A percentile compares a stretch with the other conserved stretches of the same genome.
These are phyloP conservation scores for Mimas tiliae DNA, from an alignment of 2,888 invertebrate species.

Conservation along the genomic window DNA sequence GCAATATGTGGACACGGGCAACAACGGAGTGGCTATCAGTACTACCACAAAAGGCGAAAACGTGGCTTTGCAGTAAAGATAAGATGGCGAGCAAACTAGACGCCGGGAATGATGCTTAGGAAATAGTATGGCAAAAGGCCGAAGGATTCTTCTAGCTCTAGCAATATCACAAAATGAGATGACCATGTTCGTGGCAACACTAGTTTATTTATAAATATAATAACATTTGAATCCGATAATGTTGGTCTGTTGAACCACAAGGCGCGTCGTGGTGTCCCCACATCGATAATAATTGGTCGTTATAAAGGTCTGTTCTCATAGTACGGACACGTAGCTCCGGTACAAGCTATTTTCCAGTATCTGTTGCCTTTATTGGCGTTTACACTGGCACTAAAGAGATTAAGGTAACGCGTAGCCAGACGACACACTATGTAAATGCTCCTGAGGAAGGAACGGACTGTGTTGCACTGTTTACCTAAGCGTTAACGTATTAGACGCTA, in stretches of 20 bases:
- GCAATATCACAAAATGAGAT: neutral
- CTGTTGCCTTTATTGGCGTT: conserved; percentile 17
- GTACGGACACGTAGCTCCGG: conserved; percentile 14
- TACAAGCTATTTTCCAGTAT: conserved; percentile 10
- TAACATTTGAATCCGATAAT: conserved; percentile 62
- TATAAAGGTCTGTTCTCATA: conserved; percentile 26
- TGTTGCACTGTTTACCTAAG: neutral
- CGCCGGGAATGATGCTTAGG: too few relatives aligned
- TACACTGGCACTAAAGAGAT: conserved; percentile 23
- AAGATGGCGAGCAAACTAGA: too few relatives aligned
- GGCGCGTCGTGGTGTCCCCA: conserved; percentile 53
- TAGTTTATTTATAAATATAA: conserved; percentile 46
- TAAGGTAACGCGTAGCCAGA: conserved; percentile 20
- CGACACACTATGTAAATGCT: conserved; percentile 20
- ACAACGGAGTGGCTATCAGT: too few relatives aligned
- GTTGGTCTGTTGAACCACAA: conserved; percentile 64
- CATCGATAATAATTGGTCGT: conserved; percentile 43
- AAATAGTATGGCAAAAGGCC: too few relatives aligned
- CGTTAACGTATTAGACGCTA: neutral
- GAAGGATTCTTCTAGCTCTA: too few relatives aligned
- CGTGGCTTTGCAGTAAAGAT: too few relatives aligned
- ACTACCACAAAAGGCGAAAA: too few relatives aligned
- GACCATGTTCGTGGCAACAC: neutral
- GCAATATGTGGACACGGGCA: too few relatives aligned
- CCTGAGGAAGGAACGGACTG: conserved; percentile 5